Conservation (phyloP, 64 coral and sea anemone genomes). For the Stichodactyla helianthus region DNA sequence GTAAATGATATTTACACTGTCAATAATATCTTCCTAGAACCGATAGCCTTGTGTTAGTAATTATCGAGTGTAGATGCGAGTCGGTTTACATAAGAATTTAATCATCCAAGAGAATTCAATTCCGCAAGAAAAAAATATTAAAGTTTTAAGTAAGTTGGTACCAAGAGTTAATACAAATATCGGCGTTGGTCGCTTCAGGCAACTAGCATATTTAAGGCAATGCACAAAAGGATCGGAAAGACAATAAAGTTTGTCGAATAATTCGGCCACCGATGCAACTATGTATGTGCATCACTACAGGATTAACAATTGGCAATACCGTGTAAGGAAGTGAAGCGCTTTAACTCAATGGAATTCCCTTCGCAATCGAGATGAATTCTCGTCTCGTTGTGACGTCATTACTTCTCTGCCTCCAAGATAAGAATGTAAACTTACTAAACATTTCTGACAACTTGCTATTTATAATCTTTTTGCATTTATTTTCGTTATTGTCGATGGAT, state of each 20-base stretch:
- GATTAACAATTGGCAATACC: not conserved
- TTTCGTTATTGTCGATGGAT: not conserved
- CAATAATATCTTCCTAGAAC: not conserved
- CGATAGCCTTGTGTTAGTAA: not conserved
- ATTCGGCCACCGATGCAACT: not conserved
- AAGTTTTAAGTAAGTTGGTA: not conserved
- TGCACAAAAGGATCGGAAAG: not conserved
- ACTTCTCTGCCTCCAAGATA: not conserved
- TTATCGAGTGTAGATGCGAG: not conserved
- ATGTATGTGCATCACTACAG: not conserved
- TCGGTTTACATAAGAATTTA: not conserved
- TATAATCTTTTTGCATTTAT: not conserved
- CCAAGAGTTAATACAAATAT: not conserved
- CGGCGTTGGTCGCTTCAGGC: not conserved
- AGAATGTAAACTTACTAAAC: not conserved
- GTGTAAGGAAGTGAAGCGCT: not conserved
- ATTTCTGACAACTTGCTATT: not conserved
- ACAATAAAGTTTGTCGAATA: not conserved
- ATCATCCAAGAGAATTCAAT: not conserved
- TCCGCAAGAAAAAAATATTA: not conserved
- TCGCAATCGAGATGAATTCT: not conserved
- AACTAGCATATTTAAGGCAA: not conserved
- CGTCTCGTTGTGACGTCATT: not conserved
- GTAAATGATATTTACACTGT: not conserved
- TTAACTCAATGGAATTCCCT: not conserved